A percentile compares a stretch with the other conserved stretches of the same genome.
Evolutionary conservation across 1,140 invertebrate genomes (phyloP).

Genomic region (Neodiprion lecontei): DNA sequence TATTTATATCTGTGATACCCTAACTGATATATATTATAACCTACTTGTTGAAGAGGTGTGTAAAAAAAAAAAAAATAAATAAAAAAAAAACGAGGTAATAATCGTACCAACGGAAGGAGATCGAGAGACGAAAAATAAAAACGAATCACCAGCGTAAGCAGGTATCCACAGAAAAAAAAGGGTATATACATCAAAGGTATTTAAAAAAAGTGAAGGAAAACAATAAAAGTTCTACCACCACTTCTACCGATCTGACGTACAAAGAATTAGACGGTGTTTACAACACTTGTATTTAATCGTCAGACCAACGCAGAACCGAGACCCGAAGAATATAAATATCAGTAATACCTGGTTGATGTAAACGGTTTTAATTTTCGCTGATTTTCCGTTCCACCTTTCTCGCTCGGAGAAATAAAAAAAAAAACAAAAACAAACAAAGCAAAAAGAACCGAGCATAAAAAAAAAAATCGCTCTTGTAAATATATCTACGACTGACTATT

Average conservation of each 20-base stretch:
- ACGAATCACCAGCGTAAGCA: neutral
- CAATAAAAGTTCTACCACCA: too few species aligned
- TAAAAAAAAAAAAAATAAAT: slow-evolving; percentile 11
- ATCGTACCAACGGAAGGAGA: slow-evolving; percentile 8
- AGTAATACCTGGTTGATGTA: slow-evolving; percentile 45
- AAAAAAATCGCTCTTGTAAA: slow-evolving; percentile 47
- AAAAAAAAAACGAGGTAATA: slow-evolving; percentile 19
- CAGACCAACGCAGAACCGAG: slow-evolving; percentile 37
- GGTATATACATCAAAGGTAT: too few species aligned
- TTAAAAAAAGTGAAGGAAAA: too few species aligned
- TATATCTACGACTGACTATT: slow-evolving; percentile 55
- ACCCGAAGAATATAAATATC: slow-evolving; percentile 44
- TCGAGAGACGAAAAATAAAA: slow-evolving; percentile 10
- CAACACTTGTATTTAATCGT: slow-evolving; percentile 52
- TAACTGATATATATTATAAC: slow-evolving; percentile 38
- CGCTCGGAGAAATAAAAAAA: too few species aligned
- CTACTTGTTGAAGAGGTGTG: neutral
- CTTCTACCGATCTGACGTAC: neutral
- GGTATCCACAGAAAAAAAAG: neutral
- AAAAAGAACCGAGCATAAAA: too few species aligned
- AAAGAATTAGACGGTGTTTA: too few species aligned
- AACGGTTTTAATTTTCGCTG: slow-evolving; percentile 36
- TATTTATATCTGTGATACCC: slow-evolving; percentile 43
- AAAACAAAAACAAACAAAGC: too few species aligned
- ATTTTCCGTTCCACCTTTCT: too few species aligned